phyloP scores from a whole-genome alignment of 2,888 invertebrate species.

The Hermaeophaga mercurialis region DNA sequence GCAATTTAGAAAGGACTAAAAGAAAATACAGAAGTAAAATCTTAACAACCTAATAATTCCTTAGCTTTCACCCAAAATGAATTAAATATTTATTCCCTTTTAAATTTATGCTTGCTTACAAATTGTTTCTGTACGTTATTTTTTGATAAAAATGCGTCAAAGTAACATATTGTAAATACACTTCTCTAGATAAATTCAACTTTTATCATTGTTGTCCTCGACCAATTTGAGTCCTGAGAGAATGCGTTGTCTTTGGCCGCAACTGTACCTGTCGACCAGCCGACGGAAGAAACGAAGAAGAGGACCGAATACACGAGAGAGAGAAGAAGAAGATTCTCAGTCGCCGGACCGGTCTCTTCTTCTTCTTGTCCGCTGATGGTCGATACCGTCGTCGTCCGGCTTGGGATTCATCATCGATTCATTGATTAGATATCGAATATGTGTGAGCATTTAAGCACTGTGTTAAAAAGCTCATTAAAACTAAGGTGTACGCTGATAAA shows the following conservation, averaged over 20 bases:
- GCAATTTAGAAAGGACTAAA: no score
- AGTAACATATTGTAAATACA: no score
- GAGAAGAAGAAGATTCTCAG: constrained; percentile 39
- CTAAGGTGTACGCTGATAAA: constrained; percentile 37
- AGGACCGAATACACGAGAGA: constrained; percentile 21
- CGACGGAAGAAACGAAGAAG: constrained; percentile 32
- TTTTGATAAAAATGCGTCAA: no score
- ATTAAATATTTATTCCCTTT: no score
- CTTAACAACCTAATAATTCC: no score
- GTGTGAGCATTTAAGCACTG: constrained; percentile 49
- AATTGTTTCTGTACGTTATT: no score
- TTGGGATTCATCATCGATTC: constrained; percentile 56
- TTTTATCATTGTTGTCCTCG: not conserved
- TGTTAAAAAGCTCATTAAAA: constrained; percentile 50
- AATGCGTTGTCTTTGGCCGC: constrained; percentile 45
- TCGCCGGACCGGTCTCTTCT: constrained; percentile 51
- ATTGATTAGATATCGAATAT: constrained; percentile 57
- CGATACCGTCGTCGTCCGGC: constrained; percentile 51
- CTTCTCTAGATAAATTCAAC: no score
- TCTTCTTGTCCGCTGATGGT: constrained; percentile 43
- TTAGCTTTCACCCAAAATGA: no score
- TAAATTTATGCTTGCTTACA: no score
- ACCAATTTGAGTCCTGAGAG: constrained; percentile 6
- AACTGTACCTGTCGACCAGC: constrained; percentile 44
- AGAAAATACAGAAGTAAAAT: no score